Evolutionary conservation across 2,797 vertebrate genomes (phyloP).

Genomic region (Astyanax mexicanus): DNA sequence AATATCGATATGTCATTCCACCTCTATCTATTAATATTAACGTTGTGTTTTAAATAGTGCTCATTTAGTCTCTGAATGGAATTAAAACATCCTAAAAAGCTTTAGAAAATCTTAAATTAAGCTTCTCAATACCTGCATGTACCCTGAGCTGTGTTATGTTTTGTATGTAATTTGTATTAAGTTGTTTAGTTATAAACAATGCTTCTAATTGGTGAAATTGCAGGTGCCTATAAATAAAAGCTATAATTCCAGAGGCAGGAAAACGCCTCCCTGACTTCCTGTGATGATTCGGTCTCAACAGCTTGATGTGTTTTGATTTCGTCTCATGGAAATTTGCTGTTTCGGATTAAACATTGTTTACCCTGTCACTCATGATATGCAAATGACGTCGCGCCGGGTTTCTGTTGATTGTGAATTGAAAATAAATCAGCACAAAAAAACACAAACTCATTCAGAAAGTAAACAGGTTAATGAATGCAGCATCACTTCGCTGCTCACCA

Average conservation of each 20-base stretch:
- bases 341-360: background rate
- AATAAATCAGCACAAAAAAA: background rate
- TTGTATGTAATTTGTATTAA: slow-evolving; percentile 23
- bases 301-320: slow-evolving; percentile 1
- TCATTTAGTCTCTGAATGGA: no score
- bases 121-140: no score
- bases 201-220: no score
- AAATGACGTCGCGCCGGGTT: background rate
- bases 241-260: background rate
- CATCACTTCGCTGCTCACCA: background rate
- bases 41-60: no score
- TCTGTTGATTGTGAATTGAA: background rate
- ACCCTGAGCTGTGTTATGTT: no score
- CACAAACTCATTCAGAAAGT: slow-evolving; percentile 3
- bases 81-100: no score
- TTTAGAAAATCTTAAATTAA: no score
- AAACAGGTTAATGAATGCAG: background rate
- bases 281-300: background rate
- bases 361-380: background rate
- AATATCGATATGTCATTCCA: no score
- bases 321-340: background rate
- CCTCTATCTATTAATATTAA: no score
- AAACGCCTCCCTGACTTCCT: background rate
- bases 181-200: slow-evolving; percentile 17
- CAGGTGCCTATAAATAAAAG: no score